Base-by-base conservation (phyloP, 2,888 invertebrate genomes). In the Carcina quercana region DNA sequence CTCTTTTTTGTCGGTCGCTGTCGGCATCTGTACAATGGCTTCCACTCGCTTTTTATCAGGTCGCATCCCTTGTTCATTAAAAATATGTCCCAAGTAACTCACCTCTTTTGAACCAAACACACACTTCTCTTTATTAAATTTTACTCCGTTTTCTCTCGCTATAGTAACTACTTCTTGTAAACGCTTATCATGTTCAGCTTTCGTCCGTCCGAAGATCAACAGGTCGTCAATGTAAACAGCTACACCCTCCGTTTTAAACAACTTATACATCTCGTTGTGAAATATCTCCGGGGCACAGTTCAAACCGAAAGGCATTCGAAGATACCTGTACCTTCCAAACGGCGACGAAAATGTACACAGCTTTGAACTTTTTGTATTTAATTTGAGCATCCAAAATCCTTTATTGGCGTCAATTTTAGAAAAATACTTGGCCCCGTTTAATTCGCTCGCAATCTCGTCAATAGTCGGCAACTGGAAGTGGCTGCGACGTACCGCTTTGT, bases 391-490 rank as follows among this genome's bases (percentile, higher is more conserved):
- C 34, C 32, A 40, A 27, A 39, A 39, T 13, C 37, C 41, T 5
- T 37, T 37, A 13, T 30, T 35, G 1, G 40, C 40, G 15, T 40
- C 40, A 7, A 28, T 28, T 17, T 40, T 34, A 10, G 37, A 34
- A 28, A 34, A 42, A 35, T 17, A 31, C 11, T 27, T 27, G n/a
- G 37, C 40, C 1, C 43, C 40, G 2, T 26, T 5, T 2, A 42
- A 13, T 8, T 43, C 30, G 5, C 30, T 40, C 32, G 22, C 12
- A 8, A 29, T 29, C n/a, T 30, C 30, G 10, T 30, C 30, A 5
- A 43, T 10, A 1, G 39, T 37, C 1, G 40, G 40, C n/a, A 40
- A 15, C 14, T 34, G 40, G 29, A 38, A 43, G 13, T 40, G 37
- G 13, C 35, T 31, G 3, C 40, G 36, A 5, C 22, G 27, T 1